phyloP scores from a whole-genome alignment of 2,113 vertebrate genomes.

The Zapornia atra region DNA sequence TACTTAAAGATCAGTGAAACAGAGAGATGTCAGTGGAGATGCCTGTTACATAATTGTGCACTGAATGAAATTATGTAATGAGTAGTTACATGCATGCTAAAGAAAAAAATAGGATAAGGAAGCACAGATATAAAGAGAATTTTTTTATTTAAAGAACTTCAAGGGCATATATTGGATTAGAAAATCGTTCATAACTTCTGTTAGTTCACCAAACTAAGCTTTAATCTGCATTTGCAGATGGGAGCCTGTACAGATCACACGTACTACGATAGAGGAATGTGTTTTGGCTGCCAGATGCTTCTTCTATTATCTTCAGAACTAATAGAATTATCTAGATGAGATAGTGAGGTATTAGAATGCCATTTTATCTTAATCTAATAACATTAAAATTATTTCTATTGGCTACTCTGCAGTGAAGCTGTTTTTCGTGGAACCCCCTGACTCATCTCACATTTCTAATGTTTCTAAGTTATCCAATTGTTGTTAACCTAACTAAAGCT shows the following conservation, averaged over 20 bases:
- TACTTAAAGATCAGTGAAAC: neutral
- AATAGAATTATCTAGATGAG: conserved; percentile 48
- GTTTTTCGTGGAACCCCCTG: conserved; percentile 10
- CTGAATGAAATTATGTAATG: neutral
- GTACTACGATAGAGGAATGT: neutral
- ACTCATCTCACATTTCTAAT: neutral
- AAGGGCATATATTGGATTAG: neutral
- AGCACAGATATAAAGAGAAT: neutral
- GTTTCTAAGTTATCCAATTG: neutral
- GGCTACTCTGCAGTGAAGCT: neutral
- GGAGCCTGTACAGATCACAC: neutral
- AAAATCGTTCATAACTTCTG: neutral
- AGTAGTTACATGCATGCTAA: neutral
- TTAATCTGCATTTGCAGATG: neutral
- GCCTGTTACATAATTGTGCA: neutral
- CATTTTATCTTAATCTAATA: conserved; percentile 51
- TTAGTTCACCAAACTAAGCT: neutral
- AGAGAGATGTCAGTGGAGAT: neutral
- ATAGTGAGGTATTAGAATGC: neutral
- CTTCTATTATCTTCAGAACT: conserved; percentile 9
- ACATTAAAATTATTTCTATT: conserved; percentile 48
- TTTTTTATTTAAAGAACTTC: neutral
- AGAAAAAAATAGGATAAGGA: neutral
- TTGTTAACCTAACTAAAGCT: neutral
- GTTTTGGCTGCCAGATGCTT: neutral